Evolutionary conservation across 2,888 invertebrate species (phyloP).

Genomic region (Aquatica leii): DNA sequence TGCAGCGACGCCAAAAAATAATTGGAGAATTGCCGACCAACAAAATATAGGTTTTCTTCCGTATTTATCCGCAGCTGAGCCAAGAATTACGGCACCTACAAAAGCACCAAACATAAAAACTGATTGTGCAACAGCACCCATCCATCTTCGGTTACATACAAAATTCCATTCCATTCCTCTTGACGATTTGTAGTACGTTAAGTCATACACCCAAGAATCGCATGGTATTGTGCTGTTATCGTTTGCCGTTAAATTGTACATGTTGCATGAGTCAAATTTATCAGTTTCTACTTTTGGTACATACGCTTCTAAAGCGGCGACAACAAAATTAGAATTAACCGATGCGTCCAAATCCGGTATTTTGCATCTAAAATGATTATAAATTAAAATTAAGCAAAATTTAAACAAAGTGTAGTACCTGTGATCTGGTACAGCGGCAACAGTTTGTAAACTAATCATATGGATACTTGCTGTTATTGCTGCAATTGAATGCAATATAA

Average conservation of each 20-base stretch:
- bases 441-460: conserved; percentile 82
- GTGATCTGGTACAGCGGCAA: conserved; percentile 82
- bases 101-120: conserved; percentile 86
- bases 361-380: conserved; percentile 65
- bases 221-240: conserved; percentile 60
- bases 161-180: conserved; percentile 84
- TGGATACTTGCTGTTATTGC: conserved; percentile 83
- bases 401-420: conserved; percentile 52
- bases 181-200: conserved; percentile 75
- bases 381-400: neutral
- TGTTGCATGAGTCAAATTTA: conserved; percentile 70
- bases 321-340: conserved; percentile 53
- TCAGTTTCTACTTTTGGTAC: conserved; percentile 69
- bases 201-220: conserved; percentile 74
- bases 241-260: conserved; percentile 54
- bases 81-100: conserved; percentile 78
- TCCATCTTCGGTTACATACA: conserved; percentile 82
- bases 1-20: conserved; percentile 72
- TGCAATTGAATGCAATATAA: conserved; percentile 77
- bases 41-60: conserved; percentile 83
- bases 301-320: conserved; percentile 62
- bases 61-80: conserved; percentile 77
- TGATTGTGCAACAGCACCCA: conserved; percentile 81
- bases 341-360: conserved; percentile 66
- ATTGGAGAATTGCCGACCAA: conserved; percentile 76